These are phyloP conservation scores for Chamaedrilus cognettii DNA, from an alignment of 2,888 invertebrate species.

Conservation along the genomic window DNA sequence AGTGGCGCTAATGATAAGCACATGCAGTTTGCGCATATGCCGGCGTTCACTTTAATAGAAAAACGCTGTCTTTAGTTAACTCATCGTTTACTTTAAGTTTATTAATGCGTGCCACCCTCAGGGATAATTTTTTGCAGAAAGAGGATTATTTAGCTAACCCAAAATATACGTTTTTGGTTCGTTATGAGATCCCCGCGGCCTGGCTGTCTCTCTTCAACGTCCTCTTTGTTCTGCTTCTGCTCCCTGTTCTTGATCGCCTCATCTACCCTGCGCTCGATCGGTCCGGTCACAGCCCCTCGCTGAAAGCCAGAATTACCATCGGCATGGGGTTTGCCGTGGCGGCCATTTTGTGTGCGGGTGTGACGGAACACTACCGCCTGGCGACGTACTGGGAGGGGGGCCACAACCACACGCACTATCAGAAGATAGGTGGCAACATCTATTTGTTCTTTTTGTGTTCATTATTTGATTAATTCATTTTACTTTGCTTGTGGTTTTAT, in stretches of 20 bases:
- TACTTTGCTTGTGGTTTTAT: too few species aligned
- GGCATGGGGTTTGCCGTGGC: constrained; percentile 60
- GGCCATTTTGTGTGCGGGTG: constrained; percentile 60
- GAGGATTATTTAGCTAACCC: too few species aligned
- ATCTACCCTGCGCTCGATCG: constrained; percentile 60
- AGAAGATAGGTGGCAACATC: constrained; percentile 2
- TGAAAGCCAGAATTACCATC: constrained; percentile 57
- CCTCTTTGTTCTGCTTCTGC: constrained; percentile 59
- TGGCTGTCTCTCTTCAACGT: constrained; percentile 63
- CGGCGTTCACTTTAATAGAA: too few species aligned
- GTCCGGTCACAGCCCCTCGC: constrained; percentile 52
- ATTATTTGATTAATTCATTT: too few species aligned
- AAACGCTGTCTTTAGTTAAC: too few species aligned
- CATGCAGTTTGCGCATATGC: too few species aligned
- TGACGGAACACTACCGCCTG: constrained; percentile 58
- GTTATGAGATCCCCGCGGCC: constrained; percentile 60
- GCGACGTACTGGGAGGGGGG: constrained; percentile 35
- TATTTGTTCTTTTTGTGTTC: too few species aligned
- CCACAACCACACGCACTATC: constrained; percentile 5
- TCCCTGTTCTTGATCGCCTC: constrained; percentile 61
- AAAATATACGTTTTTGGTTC: too few species aligned
- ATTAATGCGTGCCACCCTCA: too few species aligned
- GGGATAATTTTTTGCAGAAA: too few species aligned
- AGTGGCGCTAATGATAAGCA: too few species aligned
- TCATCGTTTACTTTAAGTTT: too few species aligned